Percentiles rank a stretch among this genome's conserved stretches.
Evolutionary conservation across 53 echinoderm and acorn worm species (phyloP).

Genomic region (Henricia sp.): DNA sequence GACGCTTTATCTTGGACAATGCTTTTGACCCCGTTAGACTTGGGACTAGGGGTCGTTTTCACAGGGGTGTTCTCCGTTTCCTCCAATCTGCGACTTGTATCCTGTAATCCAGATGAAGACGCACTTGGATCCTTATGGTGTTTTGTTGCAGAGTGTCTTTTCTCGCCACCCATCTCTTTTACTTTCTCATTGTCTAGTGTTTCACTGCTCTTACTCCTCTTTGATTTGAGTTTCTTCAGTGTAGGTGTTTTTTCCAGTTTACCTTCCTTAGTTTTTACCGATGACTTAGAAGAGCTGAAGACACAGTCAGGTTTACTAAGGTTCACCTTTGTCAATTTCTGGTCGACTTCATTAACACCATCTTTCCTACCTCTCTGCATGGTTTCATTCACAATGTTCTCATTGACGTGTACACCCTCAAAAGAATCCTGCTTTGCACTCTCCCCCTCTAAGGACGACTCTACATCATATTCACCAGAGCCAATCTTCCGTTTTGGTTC

Average conservation of each 20-base stretch:
- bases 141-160: no score
- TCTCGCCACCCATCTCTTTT: no score
- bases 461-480: constrained; percentile 42
- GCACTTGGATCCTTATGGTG: background rate
- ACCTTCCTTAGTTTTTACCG: background rate
- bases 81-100: background rate
- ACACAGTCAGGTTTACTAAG: background rate
- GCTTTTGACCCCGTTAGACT: background rate
- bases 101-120: background rate
- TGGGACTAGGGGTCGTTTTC: background rate
- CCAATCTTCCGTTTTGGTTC: background rate
- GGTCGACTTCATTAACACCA: background rate
- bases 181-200: no score
- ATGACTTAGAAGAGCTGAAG: background rate
- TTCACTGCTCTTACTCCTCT: no score
- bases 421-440: background rate
- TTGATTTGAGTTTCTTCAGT: no score
- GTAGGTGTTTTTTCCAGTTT: background rate
- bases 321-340: background rate
- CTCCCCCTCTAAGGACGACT: constrained; percentile 11
- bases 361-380: background rate
- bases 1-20: background rate
- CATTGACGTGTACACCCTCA: background rate
- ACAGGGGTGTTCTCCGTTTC: background rate
- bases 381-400: background rate